A percentile compares a stretch with the other conserved stretches of the same genome.
phyloP scores from a whole-genome alignment of 2,797 vertebrate genomes.

The Pseudotriccus pelzelni region DNA sequence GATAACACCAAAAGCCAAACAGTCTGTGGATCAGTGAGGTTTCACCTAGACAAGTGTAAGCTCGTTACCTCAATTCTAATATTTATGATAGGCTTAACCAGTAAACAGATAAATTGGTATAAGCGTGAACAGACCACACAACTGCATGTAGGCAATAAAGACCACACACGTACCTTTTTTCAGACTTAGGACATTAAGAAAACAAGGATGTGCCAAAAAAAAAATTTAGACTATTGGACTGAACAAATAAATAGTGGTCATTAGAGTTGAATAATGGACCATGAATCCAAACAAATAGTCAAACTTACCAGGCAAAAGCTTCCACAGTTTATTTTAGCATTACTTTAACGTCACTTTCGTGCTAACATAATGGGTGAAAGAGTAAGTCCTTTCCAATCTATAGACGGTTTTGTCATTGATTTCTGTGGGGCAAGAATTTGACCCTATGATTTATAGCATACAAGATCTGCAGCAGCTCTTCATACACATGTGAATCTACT shows the following conservation, averaged over 20 bases:
- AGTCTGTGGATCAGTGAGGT: not conserved
- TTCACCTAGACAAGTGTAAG: conserved; percentile 37
- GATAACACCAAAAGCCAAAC: not conserved
- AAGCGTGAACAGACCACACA: conserved; percentile 22
- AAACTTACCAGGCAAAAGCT: conserved; percentile 4
- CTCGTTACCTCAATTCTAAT: conserved; percentile 6
- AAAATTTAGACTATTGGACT: conserved; percentile 21
- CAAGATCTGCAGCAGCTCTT: not conserved
- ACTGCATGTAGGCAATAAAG: not conserved
- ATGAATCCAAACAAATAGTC: conserved; percentile 54
- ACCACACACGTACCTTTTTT: conserved; percentile 27
- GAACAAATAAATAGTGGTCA: conserved; percentile 63
- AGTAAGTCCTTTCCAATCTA: conserved; percentile 1
- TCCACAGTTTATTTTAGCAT: conserved; percentile 45
- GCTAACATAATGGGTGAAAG: conserved; percentile 1
- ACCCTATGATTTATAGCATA: not conserved
- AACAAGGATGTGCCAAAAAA: conserved; percentile 50
- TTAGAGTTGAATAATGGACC: conserved; percentile 46
- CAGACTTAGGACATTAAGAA: not conserved
- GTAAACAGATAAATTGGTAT: conserved; percentile 46
- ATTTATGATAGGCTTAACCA: conserved; percentile 37
- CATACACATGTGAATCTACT: not conserved
- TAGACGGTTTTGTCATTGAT: conserved; percentile 8
- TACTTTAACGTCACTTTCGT: not conserved
- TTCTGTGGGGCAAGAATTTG: conserved; percentile 12